These are phyloP conservation scores for Crossaster papposus DNA, from an alignment of 53 echinoderm and acorn worm species.

Conservation along the genomic window DNA sequence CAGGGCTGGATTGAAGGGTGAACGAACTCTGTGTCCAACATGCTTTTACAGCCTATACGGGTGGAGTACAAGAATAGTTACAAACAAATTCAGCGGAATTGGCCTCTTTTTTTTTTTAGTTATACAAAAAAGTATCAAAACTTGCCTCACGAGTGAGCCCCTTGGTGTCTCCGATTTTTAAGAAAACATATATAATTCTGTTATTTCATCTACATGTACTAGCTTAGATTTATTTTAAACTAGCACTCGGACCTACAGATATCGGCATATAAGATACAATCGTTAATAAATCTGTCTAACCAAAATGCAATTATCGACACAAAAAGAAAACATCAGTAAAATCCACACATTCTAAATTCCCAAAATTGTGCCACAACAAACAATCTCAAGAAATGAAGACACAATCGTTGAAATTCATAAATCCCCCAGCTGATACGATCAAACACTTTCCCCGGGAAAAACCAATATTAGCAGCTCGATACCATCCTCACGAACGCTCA, in stretches of 20 bases:
- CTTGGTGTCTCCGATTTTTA: too few relatives aligned
- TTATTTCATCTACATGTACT: too few relatives aligned
- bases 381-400: background rate
- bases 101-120: too few relatives aligned
- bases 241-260: background rate
- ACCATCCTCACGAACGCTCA: slow-evolving; percentile 13
- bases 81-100: too few relatives aligned
- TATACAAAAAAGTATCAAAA: too few relatives aligned
- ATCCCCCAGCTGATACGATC: slow-evolving; percentile 12
- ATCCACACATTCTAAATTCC: background rate
- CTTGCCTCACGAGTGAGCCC: too few relatives aligned
- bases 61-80: too few relatives aligned
- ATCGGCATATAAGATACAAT: background rate
- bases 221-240: background rate
- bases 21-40: too few relatives aligned
- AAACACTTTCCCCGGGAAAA: background rate
- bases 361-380: background rate
- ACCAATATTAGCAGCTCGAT: background rate
- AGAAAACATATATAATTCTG: too few relatives aligned
- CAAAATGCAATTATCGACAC: background rate
- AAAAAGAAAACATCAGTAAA: background rate
- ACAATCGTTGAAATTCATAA: background rate
- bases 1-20: too few relatives aligned
- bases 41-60: too few relatives aligned
- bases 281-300: background rate